Percentiles rank a stretch among this genome's conserved stretches.
Evolutionary conservation across 1,140 invertebrate genomes (phyloP).

Genomic region (Nasonia vitripennis): DNA sequence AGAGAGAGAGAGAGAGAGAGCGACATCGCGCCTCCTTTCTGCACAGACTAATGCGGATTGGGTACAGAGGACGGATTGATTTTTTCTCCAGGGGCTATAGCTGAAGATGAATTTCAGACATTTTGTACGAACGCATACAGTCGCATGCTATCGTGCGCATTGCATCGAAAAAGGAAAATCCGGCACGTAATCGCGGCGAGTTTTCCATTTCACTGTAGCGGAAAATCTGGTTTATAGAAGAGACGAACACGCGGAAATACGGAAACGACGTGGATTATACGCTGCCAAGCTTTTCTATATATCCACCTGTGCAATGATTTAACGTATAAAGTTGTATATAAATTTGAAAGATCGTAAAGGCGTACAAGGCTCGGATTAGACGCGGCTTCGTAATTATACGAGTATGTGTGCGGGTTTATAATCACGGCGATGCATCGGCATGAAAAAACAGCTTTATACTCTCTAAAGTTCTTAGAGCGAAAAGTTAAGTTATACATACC

Average conservation of each 20-base stretch:
- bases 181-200: not conserved
- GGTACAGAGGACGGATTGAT: not conserved
- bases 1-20: too few species aligned
- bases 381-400: not conserved
- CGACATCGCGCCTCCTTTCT: constrained; percentile 15
- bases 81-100: not conserved
- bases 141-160: too few species aligned
- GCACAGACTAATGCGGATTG: not conserved
- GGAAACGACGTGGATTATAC: too few species aligned
- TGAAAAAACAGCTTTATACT: constrained; percentile 24
- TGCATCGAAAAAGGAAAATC: too few species aligned
- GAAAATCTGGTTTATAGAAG: constrained; percentile 20
- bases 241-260: not conserved
- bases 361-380: too few species aligned
- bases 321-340: not conserved
- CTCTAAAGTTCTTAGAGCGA: constrained; percentile 22
- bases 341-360: not conserved
- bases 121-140: too few species aligned
- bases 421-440: constrained; percentile 21
- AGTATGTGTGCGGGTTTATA: not conserved
- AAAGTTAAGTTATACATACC: not conserved
- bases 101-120: too few species aligned
- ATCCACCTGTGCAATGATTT: not conserved
- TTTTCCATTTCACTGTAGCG: constrained; percentile 32
- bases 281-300: not conserved